phyloP scores from a whole-genome alignment of 2,888 invertebrate genomes.

The Xanthorhoe spadicearia region DNA sequence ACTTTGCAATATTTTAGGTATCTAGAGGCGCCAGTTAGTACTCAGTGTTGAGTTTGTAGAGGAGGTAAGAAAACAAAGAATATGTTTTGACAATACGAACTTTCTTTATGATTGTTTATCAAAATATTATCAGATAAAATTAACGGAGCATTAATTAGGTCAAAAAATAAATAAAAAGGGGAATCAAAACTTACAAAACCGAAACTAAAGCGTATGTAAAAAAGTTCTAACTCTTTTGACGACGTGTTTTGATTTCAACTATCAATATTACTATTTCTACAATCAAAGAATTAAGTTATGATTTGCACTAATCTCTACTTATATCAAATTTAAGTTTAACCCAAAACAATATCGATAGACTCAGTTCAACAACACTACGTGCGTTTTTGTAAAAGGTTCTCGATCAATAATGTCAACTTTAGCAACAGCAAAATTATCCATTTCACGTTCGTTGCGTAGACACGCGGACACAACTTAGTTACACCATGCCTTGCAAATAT shows the following conservation, averaged over 20 bases:
- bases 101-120: too few species aligned
- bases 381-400: not conserved
- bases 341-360: too few species aligned
- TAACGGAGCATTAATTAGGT: too few species aligned
- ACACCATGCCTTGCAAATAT: constrained; percentile 30
- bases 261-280: too few species aligned
- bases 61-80: too few species aligned
- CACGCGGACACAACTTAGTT: constrained; percentile 28
- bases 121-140: too few species aligned
- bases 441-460: constrained; percentile 29
- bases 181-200: too few species aligned
- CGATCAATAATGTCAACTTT: constrained; percentile 12
- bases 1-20: not conserved
- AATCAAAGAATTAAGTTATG: not conserved
- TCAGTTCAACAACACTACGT: not conserved
- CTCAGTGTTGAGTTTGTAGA: too few species aligned
- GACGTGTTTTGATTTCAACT: not conserved
- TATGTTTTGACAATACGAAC: too few species aligned
- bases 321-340: too few species aligned
- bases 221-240: not conserved
- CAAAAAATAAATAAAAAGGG: too few species aligned
- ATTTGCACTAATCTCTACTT: not conserved
- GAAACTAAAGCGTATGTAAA: too few species aligned
- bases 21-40: not conserved
- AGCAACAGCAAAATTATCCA: constrained; percentile 29